These are phyloP conservation scores for Cherax quadricarinatus DNA, from an alignment of 1,140 invertebrate genomes.

Conservation along the genomic window DNA sequence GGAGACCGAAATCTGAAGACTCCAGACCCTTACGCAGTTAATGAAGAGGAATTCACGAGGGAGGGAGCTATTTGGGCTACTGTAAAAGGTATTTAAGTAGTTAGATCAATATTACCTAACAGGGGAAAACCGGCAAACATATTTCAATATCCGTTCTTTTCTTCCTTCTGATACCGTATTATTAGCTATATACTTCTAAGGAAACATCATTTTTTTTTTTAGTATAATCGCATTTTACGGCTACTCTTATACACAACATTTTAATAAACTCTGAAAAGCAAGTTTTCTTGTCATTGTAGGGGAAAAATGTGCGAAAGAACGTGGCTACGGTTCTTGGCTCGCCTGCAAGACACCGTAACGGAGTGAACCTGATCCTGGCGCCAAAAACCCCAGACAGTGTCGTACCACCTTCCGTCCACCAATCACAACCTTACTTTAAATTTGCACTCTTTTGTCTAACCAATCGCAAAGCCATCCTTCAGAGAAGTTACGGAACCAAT, in stretches of 20 bases:
- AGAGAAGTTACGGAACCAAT: slow-evolving; percentile 25
- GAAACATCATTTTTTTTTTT: not conserved
- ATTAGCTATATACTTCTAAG: not conserved
- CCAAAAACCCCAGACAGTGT: slow-evolving; percentile 27
- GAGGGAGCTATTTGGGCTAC: slow-evolving; percentile 13
- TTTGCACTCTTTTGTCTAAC: not conserved
- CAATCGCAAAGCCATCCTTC: slow-evolving; percentile 23
- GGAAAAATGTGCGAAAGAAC: not conserved
- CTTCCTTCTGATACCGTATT: not conserved
- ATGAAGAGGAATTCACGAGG: slow-evolving; percentile 51
- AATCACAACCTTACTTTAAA: slow-evolving; percentile 30
- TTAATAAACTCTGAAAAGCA: too few relatives aligned
- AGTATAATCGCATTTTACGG: too few relatives aligned
- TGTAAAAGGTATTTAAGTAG: slow-evolving; percentile 20
- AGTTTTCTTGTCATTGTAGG: too few relatives aligned
- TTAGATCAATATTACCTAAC: slow-evolving; percentile 1
- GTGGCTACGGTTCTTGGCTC: not conserved
- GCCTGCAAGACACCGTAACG: not conserved
- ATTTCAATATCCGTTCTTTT: not conserved
- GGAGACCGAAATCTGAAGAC: not conserved
- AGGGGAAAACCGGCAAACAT: not conserved
- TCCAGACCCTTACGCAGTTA: slow-evolving; percentile 17
- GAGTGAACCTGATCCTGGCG: slow-evolving; percentile 44
- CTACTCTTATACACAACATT: too few relatives aligned
- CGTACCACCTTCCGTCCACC: slow-evolving; percentile 26